Percentiles rank a stretch among this genome's conserved stretches.
Evolutionary conservation across 2,113 vertebrate species (phyloP).

Genomic region (Nothoprocta perdicaria): DNA sequence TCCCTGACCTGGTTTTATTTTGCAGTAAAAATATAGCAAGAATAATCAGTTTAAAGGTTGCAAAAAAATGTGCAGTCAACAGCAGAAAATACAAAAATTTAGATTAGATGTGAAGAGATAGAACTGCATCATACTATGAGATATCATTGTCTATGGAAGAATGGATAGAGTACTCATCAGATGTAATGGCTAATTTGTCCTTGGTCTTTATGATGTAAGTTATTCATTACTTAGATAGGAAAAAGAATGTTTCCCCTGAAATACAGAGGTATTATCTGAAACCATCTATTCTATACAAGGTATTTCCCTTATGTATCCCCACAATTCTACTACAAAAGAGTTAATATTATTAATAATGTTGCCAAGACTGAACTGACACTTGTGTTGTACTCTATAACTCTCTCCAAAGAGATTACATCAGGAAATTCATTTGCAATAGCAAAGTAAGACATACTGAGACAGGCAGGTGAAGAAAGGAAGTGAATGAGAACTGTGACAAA

Average conservation of each 20-base stretch:
- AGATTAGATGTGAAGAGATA: neutral
- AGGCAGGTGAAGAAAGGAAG: no score
- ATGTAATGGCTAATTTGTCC: neutral
- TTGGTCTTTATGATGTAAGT: neutral
- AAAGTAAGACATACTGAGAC: neutral
- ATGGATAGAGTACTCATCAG: neutral
- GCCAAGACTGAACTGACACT: neutral
- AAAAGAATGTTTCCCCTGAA: neutral
- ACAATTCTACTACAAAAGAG: neutral
- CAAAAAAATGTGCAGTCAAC: no score
- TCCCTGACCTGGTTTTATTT: neutral
- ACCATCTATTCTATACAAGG: fast-evolving
- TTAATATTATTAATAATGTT: neutral
- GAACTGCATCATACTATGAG: conserved; percentile 14
- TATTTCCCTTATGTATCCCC: neutral
- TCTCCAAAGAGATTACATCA: neutral
- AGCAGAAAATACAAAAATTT: neutral
- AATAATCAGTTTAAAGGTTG: no score
- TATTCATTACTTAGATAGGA: neutral
- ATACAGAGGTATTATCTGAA: neutral
- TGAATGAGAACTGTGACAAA: no score
- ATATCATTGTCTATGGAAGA: neutral
- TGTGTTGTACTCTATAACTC: neutral
- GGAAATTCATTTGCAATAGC: neutral
- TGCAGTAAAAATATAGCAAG: neutral